Evolutionary conservation across 2,113 vertebrate species (phyloP).

Genomic region (Pholis gunnellus): DNA sequence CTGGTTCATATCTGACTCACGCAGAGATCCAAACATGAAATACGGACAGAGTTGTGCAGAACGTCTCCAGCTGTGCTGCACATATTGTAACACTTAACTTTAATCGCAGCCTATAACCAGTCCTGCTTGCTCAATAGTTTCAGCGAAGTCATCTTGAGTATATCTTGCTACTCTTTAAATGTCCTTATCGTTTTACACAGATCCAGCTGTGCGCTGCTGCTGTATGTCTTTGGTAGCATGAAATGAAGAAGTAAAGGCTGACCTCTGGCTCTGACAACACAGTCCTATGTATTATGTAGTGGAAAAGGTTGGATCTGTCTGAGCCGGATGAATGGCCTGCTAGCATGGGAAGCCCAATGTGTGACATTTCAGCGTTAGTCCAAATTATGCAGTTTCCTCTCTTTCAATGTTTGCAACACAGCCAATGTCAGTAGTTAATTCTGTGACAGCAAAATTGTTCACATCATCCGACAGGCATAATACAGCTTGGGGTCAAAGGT

Average conservation of each 20-base stretch:
- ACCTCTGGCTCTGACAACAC: slow-evolving; percentile 30
- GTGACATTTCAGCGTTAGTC: slow-evolving; percentile 20
- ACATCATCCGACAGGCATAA: slow-evolving; percentile 14
- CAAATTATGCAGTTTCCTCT: slow-evolving; percentile 28
- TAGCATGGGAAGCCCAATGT: slow-evolving; percentile 28
- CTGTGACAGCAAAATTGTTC: slow-evolving; percentile 23
- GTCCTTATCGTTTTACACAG: slow-evolving; percentile 25
- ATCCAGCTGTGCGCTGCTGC: not conserved
- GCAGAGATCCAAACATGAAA: not conserved
- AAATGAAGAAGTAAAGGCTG: slow-evolving; percentile 25
- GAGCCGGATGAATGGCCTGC: slow-evolving; percentile 36
- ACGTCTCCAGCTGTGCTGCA: not conserved
- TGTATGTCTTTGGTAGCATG: not conserved
- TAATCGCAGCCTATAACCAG: slow-evolving; percentile 36
- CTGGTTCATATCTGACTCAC: slow-evolving; percentile 32
- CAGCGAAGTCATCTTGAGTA: slow-evolving; percentile 33
- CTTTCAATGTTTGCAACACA: slow-evolving; percentile 8
- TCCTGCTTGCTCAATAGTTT: slow-evolving; percentile 22
- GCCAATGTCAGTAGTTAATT: slow-evolving; percentile 27
- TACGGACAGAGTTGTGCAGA: not conserved
- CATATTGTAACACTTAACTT: slow-evolving; percentile 45
- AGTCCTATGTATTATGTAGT: slow-evolving; percentile 14
- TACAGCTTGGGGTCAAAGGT: not conserved
- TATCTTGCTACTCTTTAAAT: slow-evolving; percentile 22
- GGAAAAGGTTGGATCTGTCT: slow-evolving; percentile 53